These are phyloP conservation scores for Sternarchorhynchus goeldii DNA, from an alignment of 2,797 vertebrate genomes.

Conservation along the genomic window DNA sequence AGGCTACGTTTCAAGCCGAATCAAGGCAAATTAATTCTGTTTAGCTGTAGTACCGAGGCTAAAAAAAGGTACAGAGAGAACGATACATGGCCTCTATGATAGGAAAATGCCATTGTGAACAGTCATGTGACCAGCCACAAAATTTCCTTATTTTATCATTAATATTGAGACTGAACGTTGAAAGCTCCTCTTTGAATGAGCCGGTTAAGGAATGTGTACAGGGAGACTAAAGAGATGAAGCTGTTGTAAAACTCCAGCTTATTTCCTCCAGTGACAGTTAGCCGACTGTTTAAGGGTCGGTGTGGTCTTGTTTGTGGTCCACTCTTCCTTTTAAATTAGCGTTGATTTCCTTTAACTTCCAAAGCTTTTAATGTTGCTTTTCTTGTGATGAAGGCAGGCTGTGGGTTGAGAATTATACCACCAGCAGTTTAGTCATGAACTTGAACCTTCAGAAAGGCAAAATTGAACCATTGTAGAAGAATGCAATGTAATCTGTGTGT, in stretches of 20 bases:
- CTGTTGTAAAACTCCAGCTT: constrained; percentile 22
- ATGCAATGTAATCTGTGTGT: constrained; percentile 44
- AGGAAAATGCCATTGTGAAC: too few species aligned
- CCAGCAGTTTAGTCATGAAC: constrained; percentile 26
- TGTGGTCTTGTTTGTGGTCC: constrained; percentile 43
- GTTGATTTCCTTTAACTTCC: constrained; percentile 37
- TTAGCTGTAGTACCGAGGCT: constrained; percentile 19
- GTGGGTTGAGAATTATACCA: constrained; percentile 36
- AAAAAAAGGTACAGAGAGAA: neutral
- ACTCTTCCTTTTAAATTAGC: constrained; percentile 10
- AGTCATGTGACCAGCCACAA: too few species aligned
- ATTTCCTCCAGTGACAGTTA: constrained; percentile 36
- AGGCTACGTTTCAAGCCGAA: constrained; percentile 41
- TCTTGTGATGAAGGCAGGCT: constrained; percentile 31
- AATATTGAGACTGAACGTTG: neutral
- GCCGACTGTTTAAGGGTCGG: constrained; percentile 36
- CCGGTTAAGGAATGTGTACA: constrained; percentile 26
- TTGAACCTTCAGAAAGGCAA: constrained; percentile 10
- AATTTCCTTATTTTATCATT: neutral
- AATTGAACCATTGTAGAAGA: constrained; percentile 23
- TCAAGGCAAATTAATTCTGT: neutral
- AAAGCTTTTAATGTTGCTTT: constrained; percentile 39
- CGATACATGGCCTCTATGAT: neutral
- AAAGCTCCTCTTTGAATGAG: constrained; percentile 30
- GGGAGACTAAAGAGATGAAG: constrained; percentile 16